Evolutionary conservation across 2,113 vertebrate species (phyloP).

Genomic region (Psilopsiagon aurifrons): DNA sequence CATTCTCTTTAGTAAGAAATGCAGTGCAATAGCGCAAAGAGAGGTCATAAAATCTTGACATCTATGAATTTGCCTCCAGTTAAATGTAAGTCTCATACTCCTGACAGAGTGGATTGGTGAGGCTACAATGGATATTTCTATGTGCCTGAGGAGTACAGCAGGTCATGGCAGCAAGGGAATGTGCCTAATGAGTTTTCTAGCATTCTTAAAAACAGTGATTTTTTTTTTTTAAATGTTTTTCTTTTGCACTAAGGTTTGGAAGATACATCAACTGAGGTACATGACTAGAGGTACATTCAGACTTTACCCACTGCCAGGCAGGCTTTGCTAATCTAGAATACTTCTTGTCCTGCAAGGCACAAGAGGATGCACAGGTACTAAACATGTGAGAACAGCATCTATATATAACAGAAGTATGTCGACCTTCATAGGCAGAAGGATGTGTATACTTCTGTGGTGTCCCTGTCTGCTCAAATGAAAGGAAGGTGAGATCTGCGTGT

Average conservation of each 20-base stretch:
- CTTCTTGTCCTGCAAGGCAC: background rate
- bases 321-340: background rate
- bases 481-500: background rate
- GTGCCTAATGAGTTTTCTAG: background rate
- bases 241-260: background rate
- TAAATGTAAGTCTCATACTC: rapidly evolving
- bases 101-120: background rate
- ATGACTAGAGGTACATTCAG: background rate
- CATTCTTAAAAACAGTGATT: background rate
- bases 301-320: background rate
- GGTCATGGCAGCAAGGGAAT: background rate
- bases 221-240: background rate
- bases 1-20: background rate
- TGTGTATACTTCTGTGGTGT: background rate
- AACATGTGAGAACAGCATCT: background rate
- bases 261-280: background rate
- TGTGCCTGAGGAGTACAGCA: background rate
- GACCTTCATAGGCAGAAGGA: background rate
- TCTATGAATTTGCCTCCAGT: background rate
- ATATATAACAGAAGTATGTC: background rate
- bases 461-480: background rate
- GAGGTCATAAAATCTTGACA: background rate
- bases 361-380: background rate
- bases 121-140: background rate
- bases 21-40: background rate